These are phyloP conservation scores for Dinocampus coccinellae DNA, from an alignment of 2,888 invertebrate species.

Conservation along the genomic window DNA sequence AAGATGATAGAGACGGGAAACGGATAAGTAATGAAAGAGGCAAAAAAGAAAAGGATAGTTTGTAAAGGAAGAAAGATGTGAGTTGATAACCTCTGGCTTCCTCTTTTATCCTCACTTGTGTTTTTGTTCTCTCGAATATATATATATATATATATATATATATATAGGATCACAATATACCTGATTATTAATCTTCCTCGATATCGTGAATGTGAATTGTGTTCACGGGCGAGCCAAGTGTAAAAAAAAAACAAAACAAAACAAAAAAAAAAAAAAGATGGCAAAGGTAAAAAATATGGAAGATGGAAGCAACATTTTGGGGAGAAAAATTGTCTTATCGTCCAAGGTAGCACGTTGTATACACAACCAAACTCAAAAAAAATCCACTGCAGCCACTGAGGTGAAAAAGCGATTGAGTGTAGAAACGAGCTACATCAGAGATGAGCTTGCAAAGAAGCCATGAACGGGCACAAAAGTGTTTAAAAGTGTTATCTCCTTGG, in stretches of 20 bases:
- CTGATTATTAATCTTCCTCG: constrained; percentile 38
- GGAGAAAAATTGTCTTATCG: constrained; percentile 22
- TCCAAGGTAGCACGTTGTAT: constrained; percentile 16
- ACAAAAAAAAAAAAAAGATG: constrained; percentile 13
- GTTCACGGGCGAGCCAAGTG: constrained; percentile 5
- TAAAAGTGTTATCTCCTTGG: constrained; percentile 68
- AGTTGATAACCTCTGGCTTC: constrained; percentile 42
- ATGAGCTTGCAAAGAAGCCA: constrained; percentile 65
- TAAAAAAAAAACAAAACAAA: too few species aligned
- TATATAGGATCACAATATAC: background rate
- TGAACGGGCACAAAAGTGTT: constrained; percentile 68
- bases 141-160: background rate
- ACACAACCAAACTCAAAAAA: constrained; percentile 26
- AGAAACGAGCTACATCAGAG: constrained; percentile 27
- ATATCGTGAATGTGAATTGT: constrained; percentile 35
- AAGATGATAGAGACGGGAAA: constrained; percentile 21
- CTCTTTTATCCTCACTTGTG: constrained; percentile 14
- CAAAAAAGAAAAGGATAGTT: constrained; percentile 16
- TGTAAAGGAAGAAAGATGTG: constrained; percentile 33
- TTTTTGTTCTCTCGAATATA: constrained; percentile 18
- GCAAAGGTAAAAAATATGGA: background rate
- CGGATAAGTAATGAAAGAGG: constrained; percentile 25
- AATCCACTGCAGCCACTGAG: constrained; percentile 21
- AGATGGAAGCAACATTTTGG: constrained; percentile 17
- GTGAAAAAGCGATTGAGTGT: constrained; percentile 31